Evolutionary conservation across 2,113 vertebrate species (phyloP), one percentile per base, ranked within the genome.

Genomic region (Falco punctatus): DNA sequence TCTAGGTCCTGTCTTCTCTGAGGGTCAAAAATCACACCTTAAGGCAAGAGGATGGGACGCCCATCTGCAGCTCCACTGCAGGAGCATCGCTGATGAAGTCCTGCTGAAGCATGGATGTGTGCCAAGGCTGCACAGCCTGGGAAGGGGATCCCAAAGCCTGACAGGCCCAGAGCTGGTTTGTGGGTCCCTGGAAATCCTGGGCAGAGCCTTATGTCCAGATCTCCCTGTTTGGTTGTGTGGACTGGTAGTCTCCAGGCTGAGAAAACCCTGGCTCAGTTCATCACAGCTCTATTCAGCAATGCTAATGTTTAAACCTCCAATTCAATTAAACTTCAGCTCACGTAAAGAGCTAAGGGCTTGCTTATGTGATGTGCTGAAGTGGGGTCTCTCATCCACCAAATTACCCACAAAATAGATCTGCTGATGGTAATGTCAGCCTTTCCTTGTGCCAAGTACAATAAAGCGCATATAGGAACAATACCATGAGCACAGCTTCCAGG

Each of bases 21-120:
- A 40, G 46, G 8, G 54, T 85, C 30, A 66, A 59, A 78, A 70
- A 38, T 62, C 8, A 62, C 14, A 32, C 24, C 22, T 8, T 0
- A 0, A 61, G 27, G 10, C 2, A 6, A 52, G 67, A 1, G 9
- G 40, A 5, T 66, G 15, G 32, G 67, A 22, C 1, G 3, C 6
- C 3, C 1, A 3, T 13, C 30, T 40, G 69, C 46, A 62, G 15
- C 5, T 3, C 16, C 21, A 5, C 17, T 35, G 27, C 22, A 32
- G 44, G 6, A 42, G 22, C 67, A 20, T 3, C 33, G 15, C 27
- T 82, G 54, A 23, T 71, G 62, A 9, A 44, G 26, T 6, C 10
- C 3, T 15, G 38, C 51, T 71, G 69, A 74, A 15, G 12, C 5
- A 1, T 5, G 22, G 44, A 26, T 57, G 33, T 0, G 2, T 28